Evolutionary conservation across 2,113 vertebrate species (phyloP).

Genomic region (Notechis scutatus): DNA sequence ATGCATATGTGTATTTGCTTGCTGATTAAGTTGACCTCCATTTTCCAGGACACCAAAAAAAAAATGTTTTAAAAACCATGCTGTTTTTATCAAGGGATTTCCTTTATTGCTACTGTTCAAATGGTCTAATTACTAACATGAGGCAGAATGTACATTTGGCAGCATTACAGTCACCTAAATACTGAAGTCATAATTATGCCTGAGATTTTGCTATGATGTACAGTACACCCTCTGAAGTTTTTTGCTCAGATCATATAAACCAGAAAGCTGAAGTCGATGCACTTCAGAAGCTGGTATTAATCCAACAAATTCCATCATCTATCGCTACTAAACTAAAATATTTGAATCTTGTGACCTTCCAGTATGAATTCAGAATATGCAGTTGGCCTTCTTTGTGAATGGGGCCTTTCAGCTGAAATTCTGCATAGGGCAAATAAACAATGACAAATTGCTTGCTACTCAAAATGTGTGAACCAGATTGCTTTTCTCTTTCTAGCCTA

Average conservation of each 20-base stretch:
- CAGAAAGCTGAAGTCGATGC: constrained; percentile 20
- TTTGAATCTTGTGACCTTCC: not conserved
- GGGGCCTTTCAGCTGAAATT: constrained; percentile 29
- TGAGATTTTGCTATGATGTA: not conserved
- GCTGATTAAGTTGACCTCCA: not conserved
- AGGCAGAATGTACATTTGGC: not conserved
- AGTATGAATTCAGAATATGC: constrained; percentile 29
- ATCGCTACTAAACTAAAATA: not conserved
- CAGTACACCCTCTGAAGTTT: not conserved
- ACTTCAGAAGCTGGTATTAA: not conserved
- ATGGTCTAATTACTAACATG: not conserved
- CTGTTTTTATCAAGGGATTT: not conserved
- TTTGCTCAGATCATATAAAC: not conserved
- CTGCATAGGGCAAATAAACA: constrained; percentile 23
- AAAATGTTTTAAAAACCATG: not conserved
- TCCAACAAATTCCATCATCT: constrained; percentile 32
- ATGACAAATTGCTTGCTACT: not conserved
- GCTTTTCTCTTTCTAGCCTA: not conserved
- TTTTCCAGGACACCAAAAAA: not conserved
- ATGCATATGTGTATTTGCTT: not conserved
- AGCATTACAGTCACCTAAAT: not conserved
- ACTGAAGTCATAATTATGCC: not conserved
- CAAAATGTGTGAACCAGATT: not conserved
- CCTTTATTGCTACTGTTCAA: not conserved
- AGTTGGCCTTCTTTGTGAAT: constrained; percentile 26